Base-by-base conservation (phyloP, 2,888 invertebrate species). In the Callyntrura guangdongensis region DNA sequence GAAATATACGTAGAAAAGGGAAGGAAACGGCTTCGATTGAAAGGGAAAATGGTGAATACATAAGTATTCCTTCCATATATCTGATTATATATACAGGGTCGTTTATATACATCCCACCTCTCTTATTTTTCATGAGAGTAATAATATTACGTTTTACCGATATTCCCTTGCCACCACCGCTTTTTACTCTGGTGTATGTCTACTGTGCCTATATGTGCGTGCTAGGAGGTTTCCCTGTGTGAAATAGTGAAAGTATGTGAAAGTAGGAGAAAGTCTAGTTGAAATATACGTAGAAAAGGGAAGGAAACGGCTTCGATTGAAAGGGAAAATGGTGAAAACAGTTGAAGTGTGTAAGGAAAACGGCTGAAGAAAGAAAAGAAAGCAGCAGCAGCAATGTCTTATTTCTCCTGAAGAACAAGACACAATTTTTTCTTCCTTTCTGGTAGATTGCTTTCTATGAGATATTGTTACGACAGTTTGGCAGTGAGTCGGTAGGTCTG, bases 401-500 rank as follows among this genome's bases (percentile, higher is more conserved):
- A 25, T 27, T 25, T 56, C 20, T 74, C 49, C 49, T 49, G 22
- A 22, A 64, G 82, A 67, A 64, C 8, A 64, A 82, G 22, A 47
- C 22, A 12, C 17, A 61, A 14, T 22, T 67, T 83, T 45, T n/a
- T 36, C 36, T 59, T 25, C 6, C 81, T 45, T 82, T 82, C 82
- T 86, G 67, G 81, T 67, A 69, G 47, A 87, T 81, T 87, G 79
- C 87, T 87, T 61, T 47, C 79, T 47, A 79, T 87, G 81, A 87
- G 81, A 81, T 87, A 87, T 81, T 79, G 87, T 87, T 67, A 69
- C 81, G 87, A 81, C 79, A 67, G 56, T 81, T 87, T 87, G 81
- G 81, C 81, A 87, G 45, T 61, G 82, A 82, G 82, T 82, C 82
- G 61, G 82, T 82, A 82, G 82, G 82, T 82, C 47, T 61, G 61